Conservation (phyloP, 92 coral and sea anemone genomes). For the Hydrozoanthus gracilis region DNA sequence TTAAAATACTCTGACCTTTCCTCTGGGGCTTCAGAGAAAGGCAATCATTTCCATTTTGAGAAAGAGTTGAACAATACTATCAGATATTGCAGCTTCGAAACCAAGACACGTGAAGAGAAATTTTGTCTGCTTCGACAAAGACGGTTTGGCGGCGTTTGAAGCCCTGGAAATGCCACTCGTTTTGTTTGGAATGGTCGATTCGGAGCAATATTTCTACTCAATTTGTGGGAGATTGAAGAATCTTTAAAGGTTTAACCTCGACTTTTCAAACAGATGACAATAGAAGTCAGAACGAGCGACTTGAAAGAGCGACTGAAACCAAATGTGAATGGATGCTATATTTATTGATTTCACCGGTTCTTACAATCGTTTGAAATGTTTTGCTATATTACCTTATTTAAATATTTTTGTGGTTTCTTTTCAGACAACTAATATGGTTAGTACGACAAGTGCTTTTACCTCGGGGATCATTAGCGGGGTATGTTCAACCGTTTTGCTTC, state of each 20-base stretch:
- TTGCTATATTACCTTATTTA: background rate
- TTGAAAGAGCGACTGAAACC: constrained; percentile 20
- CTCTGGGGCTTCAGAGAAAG: background rate
- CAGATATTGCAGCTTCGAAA: background rate
- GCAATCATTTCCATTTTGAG: constrained; percentile 4
- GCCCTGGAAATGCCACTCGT: constrained; percentile 43
- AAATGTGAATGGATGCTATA: background rate
- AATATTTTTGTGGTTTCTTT: background rate
- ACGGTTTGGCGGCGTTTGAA: constrained; percentile 3
- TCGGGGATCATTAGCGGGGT: constrained; percentile 96
- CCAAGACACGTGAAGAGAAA: background rate
- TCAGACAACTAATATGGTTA: constrained; percentile 35
- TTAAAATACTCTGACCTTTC: background rate
- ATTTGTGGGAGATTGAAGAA: constrained; percentile 47
- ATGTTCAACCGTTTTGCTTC: constrained; percentile 87
- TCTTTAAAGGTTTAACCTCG: background rate
- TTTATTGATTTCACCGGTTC: background rate
- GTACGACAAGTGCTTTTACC: constrained; percentile 69
- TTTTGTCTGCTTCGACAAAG: constrained; percentile 33
- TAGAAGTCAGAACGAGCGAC: constrained; percentile 24
- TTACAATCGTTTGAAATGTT: too few relatives aligned
- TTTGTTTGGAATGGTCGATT: constrained; percentile 42
- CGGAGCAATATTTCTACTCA: constrained; percentile 47
- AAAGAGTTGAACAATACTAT: background rate
- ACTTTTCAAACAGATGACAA: constrained; percentile 32